Evolutionary conservation across 2,113 vertebrate genomes (phyloP).

Genomic region (Pavo muticus): DNA sequence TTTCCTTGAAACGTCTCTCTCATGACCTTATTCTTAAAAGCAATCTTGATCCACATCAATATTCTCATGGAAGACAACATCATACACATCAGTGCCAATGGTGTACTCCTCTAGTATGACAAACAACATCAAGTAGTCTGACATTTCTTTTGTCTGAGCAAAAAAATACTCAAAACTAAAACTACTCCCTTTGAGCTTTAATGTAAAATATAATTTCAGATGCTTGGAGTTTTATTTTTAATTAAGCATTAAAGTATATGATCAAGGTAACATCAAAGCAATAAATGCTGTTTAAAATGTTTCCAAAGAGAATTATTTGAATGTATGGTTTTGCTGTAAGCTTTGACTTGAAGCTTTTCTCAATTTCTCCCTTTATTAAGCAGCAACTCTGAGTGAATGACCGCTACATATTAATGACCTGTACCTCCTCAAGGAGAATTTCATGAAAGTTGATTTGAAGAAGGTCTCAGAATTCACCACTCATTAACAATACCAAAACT

Average conservation of each 20-base stretch:
- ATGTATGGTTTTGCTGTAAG: slow-evolving; percentile 21
- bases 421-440: neutral
- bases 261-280: slow-evolving; percentile 65
- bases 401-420: neutral
- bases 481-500: neutral
- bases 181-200: slow-evolving; percentile 12
- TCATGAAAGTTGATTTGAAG: neutral
- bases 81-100: neutral
- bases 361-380: neutral
- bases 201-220: slow-evolving; percentile 27
- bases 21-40: neutral
- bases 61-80: slow-evolving; percentile 8
- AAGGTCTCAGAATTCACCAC: neutral
- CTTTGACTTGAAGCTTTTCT: neutral
- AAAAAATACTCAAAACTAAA: neutral
- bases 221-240: slow-evolving; percentile 55
- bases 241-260: slow-evolving; percentile 54
- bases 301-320: slow-evolving; percentile 54
- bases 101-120: neutral
- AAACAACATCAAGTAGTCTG: slow-evolving; percentile 30
- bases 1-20: neutral
- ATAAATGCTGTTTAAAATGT: slow-evolving; percentile 41
- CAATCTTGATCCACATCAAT: neutral
- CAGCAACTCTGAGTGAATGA: neutral
- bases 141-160: neutral